Evolutionary conservation across 2,113 vertebrate species (phyloP).

Genomic region (Chrysemys picta): DNA sequence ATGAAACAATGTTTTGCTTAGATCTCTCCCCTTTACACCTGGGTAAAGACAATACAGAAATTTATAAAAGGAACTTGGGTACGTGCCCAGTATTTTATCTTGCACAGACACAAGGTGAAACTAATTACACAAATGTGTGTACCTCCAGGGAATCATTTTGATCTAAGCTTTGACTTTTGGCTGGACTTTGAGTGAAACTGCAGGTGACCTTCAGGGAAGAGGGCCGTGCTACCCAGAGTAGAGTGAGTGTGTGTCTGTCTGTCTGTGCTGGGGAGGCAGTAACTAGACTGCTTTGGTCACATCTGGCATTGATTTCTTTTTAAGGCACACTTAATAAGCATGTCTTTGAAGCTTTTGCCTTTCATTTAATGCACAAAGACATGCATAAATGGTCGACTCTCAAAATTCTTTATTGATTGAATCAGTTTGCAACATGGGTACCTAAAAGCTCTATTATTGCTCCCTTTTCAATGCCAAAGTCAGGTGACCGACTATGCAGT

Average conservation of each 20-base stretch:
- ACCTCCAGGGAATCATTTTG: conserved; percentile 77
- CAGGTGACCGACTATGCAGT: rapidly evolving
- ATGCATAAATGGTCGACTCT: conserved; percentile 83
- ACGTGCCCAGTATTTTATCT: conserved; percentile 68
- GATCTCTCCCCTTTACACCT: conserved; percentile 58
- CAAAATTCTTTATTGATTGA: conserved; percentile 91
- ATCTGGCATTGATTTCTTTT: conserved; percentile 97
- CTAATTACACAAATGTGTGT: conserved; percentile 76
- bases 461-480: conserved; percentile 14
- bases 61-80: conserved; percentile 64
- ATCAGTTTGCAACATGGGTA: conserved; percentile 81
- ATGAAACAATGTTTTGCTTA: conserved; percentile 40
- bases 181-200: conserved; percentile 73
- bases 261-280: conserved; percentile 80
- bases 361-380: conserved; percentile 91
- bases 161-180: conserved; percentile 76
- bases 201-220: conserved; percentile 79
- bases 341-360: conserved; percentile 92
- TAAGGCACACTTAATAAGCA: conserved; percentile 94
- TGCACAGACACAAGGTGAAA: conserved; percentile 78
- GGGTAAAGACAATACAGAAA: conserved; percentile 58
- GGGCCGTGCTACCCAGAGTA: conserved; percentile 65
- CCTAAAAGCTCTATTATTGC: conserved; percentile 43
- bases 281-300: conserved; percentile 87
- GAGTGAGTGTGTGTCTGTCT: conserved; percentile 76